Evolutionary conservation across 2,888 invertebrate genomes (phyloP), one percentile per base, ranked within the genome.

Genomic region (Campaea margaritaria): DNA sequence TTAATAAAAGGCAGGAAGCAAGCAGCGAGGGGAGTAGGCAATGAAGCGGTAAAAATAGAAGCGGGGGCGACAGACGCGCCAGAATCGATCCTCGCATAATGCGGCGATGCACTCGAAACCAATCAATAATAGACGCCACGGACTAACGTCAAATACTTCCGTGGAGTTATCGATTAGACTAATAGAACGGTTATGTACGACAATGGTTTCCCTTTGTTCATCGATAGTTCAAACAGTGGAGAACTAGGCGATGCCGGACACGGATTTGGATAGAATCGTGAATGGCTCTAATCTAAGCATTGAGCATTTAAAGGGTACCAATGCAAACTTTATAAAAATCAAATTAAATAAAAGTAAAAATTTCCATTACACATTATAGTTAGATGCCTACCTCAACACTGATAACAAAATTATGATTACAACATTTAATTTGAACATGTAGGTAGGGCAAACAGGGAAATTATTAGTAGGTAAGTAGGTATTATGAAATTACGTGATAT

Each of bases 41-140:
- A 91, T 91, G 91, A 89, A 90, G 92, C 91, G 90, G 91, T 91
- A 91, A 91, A 92, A 91, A 92, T 92, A 92, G 91, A 90, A 77
- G 85, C 79, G 86, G 85, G 89, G 88, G 86, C 84, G 86, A 85
- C 81, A 77, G 83, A 79, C 83, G 82, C 78, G 79, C 76, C 79
- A 81, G 83, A 84, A 91, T 90, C 91, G 91, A 91, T 89, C 85
- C 86, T 77, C 72, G 86, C 86, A 86, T 86, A 86, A 87, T 83
- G 81, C 81, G 79, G 67, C 80, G 77, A 84, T 86, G 88, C 87
- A 87, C 79, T 81, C 81, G 76, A 77, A 78, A 81, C 82, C 81
- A 86, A 91, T 92, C 91, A 83, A 91, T 91, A 90, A 81, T 84
- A 78, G 76, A 86, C 78, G 76, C 78, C 60, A 43, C 52, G 55